Evolutionary conservation across 1,140 invertebrate genomes (phyloP).

Genomic region (Sesamia nonagrioides): DNA sequence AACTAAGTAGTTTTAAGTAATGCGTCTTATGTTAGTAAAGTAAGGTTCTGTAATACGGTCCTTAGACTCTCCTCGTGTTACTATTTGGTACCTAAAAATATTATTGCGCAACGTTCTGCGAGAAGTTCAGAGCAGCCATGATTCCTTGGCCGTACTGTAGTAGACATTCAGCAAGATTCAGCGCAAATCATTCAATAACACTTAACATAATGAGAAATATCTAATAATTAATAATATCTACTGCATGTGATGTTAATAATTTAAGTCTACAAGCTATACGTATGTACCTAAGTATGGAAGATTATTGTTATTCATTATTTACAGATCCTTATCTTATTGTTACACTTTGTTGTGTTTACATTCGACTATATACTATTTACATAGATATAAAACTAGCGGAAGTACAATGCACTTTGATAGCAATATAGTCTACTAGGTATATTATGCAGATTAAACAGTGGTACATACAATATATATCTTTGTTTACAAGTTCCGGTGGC

Average conservation of each 20-base stretch:
- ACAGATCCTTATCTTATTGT: conserved; percentile 34
- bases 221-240: conserved; percentile 29
- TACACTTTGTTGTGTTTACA: conserved; percentile 32
- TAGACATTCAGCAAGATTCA: conserved; percentile 39
- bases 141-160: too few relatives aligned
- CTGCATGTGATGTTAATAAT: conserved; percentile 59
- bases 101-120: too few relatives aligned
- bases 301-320: conserved; percentile 44
- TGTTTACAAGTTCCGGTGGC: conserved; percentile 3
- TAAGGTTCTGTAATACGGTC: too few relatives aligned
- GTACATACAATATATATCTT: not conserved
- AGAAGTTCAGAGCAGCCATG: too few relatives aligned
- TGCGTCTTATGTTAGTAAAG: too few relatives aligned
- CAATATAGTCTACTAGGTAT: conserved; percentile 9
- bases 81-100: too few relatives aligned
- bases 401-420: conserved; percentile 52
- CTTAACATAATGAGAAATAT: conserved; percentile 43
- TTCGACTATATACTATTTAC: conserved; percentile 49
- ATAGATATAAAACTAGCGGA: conserved; percentile 40
- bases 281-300: conserved; percentile 18
- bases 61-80: too few relatives aligned
- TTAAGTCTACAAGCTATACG: conserved; percentile 37
- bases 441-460: conserved; percentile 1
- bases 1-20: too few relatives aligned
- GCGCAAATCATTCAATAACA: conserved; percentile 39